These are phyloP conservation scores for Orbicella faveolata DNA, from an alignment of 64 coral and sea anemone genomes.

Conservation along the genomic window DNA sequence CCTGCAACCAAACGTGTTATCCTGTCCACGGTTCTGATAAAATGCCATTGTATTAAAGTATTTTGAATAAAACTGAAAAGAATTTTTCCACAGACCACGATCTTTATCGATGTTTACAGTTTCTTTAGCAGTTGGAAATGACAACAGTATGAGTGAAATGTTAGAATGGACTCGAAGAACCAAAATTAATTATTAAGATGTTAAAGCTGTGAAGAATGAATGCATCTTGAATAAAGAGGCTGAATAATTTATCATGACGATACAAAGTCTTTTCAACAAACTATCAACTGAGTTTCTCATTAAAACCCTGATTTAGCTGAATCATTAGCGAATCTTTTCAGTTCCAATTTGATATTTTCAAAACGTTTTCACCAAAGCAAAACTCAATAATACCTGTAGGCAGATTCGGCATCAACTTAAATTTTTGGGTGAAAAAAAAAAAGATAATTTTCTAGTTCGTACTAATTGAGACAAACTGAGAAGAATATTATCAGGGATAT, in stretches of 20 bases:
- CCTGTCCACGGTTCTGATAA: background rate
- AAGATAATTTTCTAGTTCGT: background rate
- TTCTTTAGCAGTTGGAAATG: background rate
- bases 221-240: background rate
- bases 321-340: too few relatives aligned
- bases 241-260: background rate
- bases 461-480: background rate
- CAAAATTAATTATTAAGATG: background rate
- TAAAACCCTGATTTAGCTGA: too few relatives aligned
- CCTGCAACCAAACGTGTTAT: background rate
- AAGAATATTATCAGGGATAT: background rate
- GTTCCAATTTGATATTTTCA: too few relatives aligned
- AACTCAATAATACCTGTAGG: too few relatives aligned
- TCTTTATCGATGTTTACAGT: background rate
- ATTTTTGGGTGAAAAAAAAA: background rate
- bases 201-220: background rate
- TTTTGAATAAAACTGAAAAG: background rate
- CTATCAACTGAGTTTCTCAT: too few relatives aligned
- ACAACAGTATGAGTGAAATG: background rate
- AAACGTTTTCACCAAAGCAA: too few relatives aligned
- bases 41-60: background rate
- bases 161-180: background rate
- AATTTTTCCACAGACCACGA: background rate
- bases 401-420: too few relatives aligned
- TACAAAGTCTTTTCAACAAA: background rate